Conservation (phyloP, 2,797 vertebrate species). For the Sebastes minor region DNA sequence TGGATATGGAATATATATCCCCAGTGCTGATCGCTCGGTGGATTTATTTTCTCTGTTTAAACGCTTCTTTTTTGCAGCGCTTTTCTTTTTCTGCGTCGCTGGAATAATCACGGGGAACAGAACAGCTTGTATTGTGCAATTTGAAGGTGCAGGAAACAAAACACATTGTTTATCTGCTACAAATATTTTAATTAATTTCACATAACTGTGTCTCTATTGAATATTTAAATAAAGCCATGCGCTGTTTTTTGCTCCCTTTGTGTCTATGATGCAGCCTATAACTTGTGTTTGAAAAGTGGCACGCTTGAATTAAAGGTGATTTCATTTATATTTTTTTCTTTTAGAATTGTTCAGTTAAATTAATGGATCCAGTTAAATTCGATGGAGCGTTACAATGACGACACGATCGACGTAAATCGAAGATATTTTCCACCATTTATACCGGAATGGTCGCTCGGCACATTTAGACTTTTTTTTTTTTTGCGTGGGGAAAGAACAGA, state of each 20-base stretch:
- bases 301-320: background rate
- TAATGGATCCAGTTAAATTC: background rate
- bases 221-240: background rate
- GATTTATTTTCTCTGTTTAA: background rate
- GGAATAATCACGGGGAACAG: background rate
- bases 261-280: background rate
- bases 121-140: background rate
- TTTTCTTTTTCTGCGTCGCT: background rate
- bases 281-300: background rate
- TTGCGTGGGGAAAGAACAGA: slow-evolving; percentile 21
- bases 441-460: background rate
- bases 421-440: no score
- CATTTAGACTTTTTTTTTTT: background rate
- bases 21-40: background rate
- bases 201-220: background rate
- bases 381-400: no score
- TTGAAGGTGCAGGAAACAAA: background rate
- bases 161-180: background rate
- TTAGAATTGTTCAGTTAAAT: background rate
- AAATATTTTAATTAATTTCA: background rate
- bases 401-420: background rate
- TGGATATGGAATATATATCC: background rate
- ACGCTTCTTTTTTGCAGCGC: fast-evolving
- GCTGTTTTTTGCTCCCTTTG: background rate
- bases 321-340: background rate